Evolutionary conservation across 2,113 vertebrate genomes (phyloP), one percentile per base, ranked within the genome.

Genomic region (Ammodytes marinus): DNA sequence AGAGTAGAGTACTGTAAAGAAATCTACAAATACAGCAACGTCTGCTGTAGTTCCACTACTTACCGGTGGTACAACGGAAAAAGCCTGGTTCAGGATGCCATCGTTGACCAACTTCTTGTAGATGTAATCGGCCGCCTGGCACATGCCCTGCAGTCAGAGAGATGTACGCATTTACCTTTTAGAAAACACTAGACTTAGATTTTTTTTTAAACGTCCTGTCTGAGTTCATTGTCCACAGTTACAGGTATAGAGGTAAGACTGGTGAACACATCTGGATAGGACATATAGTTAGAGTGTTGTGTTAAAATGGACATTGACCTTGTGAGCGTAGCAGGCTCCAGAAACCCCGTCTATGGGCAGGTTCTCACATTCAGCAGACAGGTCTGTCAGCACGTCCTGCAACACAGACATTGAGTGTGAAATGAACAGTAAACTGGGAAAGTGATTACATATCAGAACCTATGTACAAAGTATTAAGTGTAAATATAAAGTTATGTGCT

Each of bases 51-150:
- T 39, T 15, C 0, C 15, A 4, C 6, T 67, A 58, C 96, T 97
- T 93, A 99, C 98, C 1, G 97, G 98, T 15, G 96, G 27, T 27
- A 27, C 98, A 1, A 97, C 84, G 61, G 94, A 94, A 93, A 99
- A 97, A 0, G 98, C 98, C 87, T 99, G 97, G 92, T 96, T 99
- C 92, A 99, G 88, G 88, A 99, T 98, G 43, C 98, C 97, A 3
- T 99, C 97, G 0, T 96, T 96, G 52, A 98, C 71, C 2, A 99
- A 95, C 60, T 96, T 97, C 83, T 80, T 94, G 89, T 98, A 96
- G 79, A 99, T 93, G 47, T 98, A 99, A 77, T 80, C 91, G 3
- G 98, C 98, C 1, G 98, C 97, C 68, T 99, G 97, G 73, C 93
- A 94, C 37, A 99, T 99, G 42, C 98, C 98, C 98, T 99, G 68